Evolutionary conservation across 2,113 vertebrate genomes (phyloP), one percentile per base, ranked within the genome.

Genomic region (Psilopogon haemacephalus): DNA sequence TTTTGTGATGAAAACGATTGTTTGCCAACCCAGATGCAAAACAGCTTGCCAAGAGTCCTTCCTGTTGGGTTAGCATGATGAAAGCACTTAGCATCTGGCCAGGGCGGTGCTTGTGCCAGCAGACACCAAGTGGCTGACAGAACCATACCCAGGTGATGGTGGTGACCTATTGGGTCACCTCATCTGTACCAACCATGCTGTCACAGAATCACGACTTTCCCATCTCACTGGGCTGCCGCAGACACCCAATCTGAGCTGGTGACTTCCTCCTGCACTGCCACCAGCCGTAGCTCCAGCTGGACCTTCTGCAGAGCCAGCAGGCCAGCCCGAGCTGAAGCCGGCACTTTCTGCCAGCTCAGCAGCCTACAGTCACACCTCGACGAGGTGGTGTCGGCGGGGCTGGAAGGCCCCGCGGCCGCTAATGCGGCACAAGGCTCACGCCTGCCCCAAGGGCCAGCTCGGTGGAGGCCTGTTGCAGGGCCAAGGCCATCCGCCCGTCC

Each of bases 1-100:
- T 16, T 2, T 14, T 0, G 2, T 1, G 5, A 28, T 17, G 0
- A 19, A 7, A 24, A 7, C 0, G 8, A 50, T 16, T 27, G 46
- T 17, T 9, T n/a, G 42, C 54, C 9, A 0, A 2, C 8, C 24
- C 2, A 32, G 38, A 54, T 23, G 46, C 5, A 20, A 20, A 5
- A 1, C 42, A 19, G 13, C 54, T 3, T 1, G 37, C 75, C 3
- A 4, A 1, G 28, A 30, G 20, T 3, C 50, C 44, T 2, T 18
- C 28, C 64, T 10, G 26, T 4, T 0, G 52, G 54, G 26, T 27
- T 4, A 27, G n/a, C n/a, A 0, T 0, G 8, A 17, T 12, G 14
- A 23, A 18, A 13, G 5, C 0, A 8, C 3, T 18, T 1, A n/a
- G 42, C 38, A 1, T 21, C 4, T 2, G 33, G 60, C 27, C 74